phyloP scores from a whole-genome alignment of 2,888 invertebrate genomes.

The Argynnis bischoffii region DNA sequence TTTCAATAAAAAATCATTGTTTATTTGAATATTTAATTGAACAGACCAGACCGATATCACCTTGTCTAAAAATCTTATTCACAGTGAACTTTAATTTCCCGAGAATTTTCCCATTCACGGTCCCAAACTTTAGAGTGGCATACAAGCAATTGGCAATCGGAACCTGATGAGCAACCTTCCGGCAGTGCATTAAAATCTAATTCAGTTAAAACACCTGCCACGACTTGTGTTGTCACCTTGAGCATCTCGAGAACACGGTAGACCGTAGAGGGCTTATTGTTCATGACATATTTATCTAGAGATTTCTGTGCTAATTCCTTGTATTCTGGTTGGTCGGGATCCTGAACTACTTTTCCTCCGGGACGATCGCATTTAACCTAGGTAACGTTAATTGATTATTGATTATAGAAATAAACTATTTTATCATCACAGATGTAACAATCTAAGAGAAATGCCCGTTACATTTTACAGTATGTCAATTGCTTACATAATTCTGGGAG shows the following conservation, averaged over 20 bases:
- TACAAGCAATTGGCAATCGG: neutral
- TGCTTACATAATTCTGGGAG: too few species aligned
- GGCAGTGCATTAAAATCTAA: neutral
- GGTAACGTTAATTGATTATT: neutral
- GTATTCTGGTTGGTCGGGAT: constrained; percentile 7
- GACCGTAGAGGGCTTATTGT: neutral
- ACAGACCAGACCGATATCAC: neutral
- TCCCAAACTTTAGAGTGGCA: neutral
- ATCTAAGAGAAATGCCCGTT: too few species aligned
- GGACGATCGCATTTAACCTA: neutral
- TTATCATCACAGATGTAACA: too few species aligned
- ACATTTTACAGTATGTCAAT: too few species aligned
- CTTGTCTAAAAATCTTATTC: neutral
- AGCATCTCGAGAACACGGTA: neutral
- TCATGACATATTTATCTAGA: neutral
- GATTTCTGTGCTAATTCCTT: neutral
- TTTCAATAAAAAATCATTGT: too few species aligned
- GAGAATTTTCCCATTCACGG: neutral
- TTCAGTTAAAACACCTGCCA: neutral
- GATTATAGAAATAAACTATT: too few species aligned
- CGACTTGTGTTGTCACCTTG: neutral
- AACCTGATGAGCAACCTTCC: neutral
- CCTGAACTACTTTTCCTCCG: neutral
- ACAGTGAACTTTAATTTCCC: neutral
- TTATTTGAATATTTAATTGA: too few species aligned